Base-by-base conservation (phyloP, 92 coral and sea anemone genomes). In the Palythoa grandiflora region DNA sequence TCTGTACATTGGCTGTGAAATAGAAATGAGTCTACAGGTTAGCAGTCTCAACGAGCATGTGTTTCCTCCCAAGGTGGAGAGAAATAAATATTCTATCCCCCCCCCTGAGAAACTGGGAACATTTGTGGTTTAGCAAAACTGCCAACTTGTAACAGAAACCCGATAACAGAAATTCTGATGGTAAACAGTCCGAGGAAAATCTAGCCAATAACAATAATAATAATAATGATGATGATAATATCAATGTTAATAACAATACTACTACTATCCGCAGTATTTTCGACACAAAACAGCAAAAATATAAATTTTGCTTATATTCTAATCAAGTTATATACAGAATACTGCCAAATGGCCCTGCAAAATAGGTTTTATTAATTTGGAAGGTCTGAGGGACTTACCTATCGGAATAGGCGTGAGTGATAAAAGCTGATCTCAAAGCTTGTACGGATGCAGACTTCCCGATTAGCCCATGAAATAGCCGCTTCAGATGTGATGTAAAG, bases 371-470 rank as follows among this genome's bases (percentile, higher is more conserved):
- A 44, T 44, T 44, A 44, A 44, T 44, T 44, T 44, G 1, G 48
- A 44, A 44, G 48, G 48, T 44, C 48, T 44, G 48, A 1, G 65
- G 65, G n/a, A 44, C 79, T 44, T 48, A 75, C 79, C 79, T 44
- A 44, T 75, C 79, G 8, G 59, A 75, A 19, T 75, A 75, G 79
- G 79, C 79, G 5, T 14, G 36, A 3, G 79, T 75, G 39, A 75
- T 75, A 44, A 75, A 75, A 16, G 79, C 79, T 3, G 79, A 47
- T 44, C 79, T 44, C 37, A 75, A 10, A 44, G 79, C 36, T 20
- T 47, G 59, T 17, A 75, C 79, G 47, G 79, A 75, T 44, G 79
- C 79, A 13, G 79, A 44, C 16, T 75, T 75, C 5, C 79, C 60
- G 39, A 75, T 75, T 15, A 75, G 36, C 15, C 55, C 59, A 14